These are phyloP conservation scores for Brachypalpus laphriformis DNA, from an alignment of 2,888 invertebrate genomes.

Conservation along the genomic window DNA sequence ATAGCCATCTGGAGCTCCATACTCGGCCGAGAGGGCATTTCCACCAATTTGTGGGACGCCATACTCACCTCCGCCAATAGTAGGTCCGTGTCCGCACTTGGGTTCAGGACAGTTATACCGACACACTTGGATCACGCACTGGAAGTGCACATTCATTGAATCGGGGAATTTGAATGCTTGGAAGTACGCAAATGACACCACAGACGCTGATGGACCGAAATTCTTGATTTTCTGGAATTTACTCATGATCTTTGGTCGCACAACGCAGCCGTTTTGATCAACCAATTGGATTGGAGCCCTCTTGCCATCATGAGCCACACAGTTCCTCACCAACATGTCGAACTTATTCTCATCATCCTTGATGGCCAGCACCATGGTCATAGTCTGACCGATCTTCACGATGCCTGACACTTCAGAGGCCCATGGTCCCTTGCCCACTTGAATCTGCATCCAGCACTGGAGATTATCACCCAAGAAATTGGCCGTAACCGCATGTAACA, in stretches of 20 bases:
- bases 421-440: conserved; percentile 98
- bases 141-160: conserved; percentile 98
- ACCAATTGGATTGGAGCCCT: conserved; percentile 96
- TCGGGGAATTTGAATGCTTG: conserved; percentile 98
- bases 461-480: conserved; percentile 97
- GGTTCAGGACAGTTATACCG: conserved; percentile 96
- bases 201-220: conserved; percentile 96
- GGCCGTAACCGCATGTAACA: conserved; percentile 96
- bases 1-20: conserved; percentile 84
- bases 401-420: conserved; percentile 98
- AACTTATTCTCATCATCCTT: conserved; percentile 98
- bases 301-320: conserved; percentile 97
- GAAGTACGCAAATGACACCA: conserved; percentile 97
- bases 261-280: conserved; percentile 96
- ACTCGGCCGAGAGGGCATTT: conserved; percentile 86
- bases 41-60: conserved; percentile 85
- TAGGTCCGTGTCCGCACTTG: conserved; percentile 89
- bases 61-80: conserved; percentile 87
- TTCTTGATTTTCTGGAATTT: conserved; percentile 98
- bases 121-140: conserved; percentile 97
- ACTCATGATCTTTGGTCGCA: conserved; percentile 96
- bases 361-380: conserved; percentile 98
- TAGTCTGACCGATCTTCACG: conserved; percentile 97
- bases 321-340: conserved; percentile 96
- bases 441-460: conserved; percentile 99